Evolutionary conservation across 1,140 invertebrate species (phyloP).

Genomic region (Drosophila kepulauana): DNA sequence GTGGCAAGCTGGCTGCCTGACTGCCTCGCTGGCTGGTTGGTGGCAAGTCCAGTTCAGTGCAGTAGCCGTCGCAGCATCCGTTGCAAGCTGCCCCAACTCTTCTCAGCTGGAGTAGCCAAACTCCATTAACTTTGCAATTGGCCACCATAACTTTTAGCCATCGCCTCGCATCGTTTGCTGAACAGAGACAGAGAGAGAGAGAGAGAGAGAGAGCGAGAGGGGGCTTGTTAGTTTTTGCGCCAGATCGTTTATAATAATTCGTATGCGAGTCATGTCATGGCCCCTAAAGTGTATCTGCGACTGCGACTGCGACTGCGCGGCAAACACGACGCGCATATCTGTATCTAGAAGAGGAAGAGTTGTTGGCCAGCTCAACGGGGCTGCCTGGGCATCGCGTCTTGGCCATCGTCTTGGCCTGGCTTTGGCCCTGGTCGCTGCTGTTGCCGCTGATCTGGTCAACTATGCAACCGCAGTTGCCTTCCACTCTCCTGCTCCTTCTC

Average conservation of each 20-base stretch:
- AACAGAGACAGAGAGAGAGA: constrained; percentile 6
- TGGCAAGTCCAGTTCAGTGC: constrained; percentile 28
- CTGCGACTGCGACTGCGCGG: constrained; percentile 71
- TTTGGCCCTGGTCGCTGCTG: constrained; percentile 16
- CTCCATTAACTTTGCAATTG: constrained; percentile 84
- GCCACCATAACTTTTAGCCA: constrained; percentile 77
- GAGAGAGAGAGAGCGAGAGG: neutral
- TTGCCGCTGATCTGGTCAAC: constrained; percentile 67
- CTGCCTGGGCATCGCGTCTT: neutral
- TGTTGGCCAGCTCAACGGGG: constrained; percentile 24
- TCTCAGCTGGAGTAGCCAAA: constrained; percentile 76
- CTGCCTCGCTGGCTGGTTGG: neutral
- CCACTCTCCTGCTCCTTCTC: neutral
- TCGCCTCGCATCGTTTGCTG: constrained; percentile 39
- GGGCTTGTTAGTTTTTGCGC: constrained; percentile 81
- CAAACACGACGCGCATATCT: constrained; percentile 71
- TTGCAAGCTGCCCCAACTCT: constrained; percentile 46
- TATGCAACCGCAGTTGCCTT: constrained; percentile 61
- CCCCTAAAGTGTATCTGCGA: constrained; percentile 82
- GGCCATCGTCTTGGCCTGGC: constrained; percentile 5
- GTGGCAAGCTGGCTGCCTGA: constrained; percentile 18
- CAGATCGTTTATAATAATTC: constrained; percentile 84
- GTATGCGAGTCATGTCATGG: constrained; percentile 83
- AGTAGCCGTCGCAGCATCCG: constrained; percentile 53
- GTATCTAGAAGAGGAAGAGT: constrained; percentile 63